Base-by-base conservation (phyloP, 2,113 vertebrate species). In the Origma solitaria region DNA sequence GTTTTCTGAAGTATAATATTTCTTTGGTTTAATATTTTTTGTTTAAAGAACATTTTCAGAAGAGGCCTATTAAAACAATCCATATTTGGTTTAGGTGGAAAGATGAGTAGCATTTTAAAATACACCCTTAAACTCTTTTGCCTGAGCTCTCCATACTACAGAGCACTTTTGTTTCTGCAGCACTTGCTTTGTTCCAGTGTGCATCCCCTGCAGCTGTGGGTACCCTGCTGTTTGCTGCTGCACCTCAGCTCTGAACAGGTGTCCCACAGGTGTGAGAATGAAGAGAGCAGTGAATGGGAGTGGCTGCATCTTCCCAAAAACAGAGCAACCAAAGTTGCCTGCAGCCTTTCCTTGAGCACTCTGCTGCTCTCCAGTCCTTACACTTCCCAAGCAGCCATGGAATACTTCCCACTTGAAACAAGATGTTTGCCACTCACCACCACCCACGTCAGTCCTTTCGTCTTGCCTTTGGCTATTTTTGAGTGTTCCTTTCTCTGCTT, bases 171-270 rank as follows among this genome's bases (percentile, higher is more conserved):
- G 5, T 42, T 13, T 47, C 53, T 9, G 8, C 2, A 45, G 49
- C 31, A 11, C 40, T 53, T 70, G 28, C 24, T 54, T 35, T 53
- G 47, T 33, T 58, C 42, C 65, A 17, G 17, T 2, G 1, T 1
- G 21, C 13, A 9, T 0, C 7, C 27, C 2, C n/a, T 54, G 54
- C 71, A n/a, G 4, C n/a, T 42, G 54, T 1, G 18, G 28, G 18
- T 44, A 15, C 18, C 4, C 16, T 28, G 14, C 3, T 38, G 14
- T 18, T 15, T n/a, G 49, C 77, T 23, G 53, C 56, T 47, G 44
- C 5, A 22, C 23, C 15, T 37, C 76, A 69, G 60, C 80, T 13
- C 76, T 18, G 0, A 40, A 4, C 1, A 21, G 62, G 2, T 33
- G 38, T 42, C 40, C 49, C 10, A 2, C 10, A 35, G 51, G 8